Evolutionary conservation across 2,113 vertebrate genomes (phyloP).

Genomic region (Coreoperca whiteheadi): DNA sequence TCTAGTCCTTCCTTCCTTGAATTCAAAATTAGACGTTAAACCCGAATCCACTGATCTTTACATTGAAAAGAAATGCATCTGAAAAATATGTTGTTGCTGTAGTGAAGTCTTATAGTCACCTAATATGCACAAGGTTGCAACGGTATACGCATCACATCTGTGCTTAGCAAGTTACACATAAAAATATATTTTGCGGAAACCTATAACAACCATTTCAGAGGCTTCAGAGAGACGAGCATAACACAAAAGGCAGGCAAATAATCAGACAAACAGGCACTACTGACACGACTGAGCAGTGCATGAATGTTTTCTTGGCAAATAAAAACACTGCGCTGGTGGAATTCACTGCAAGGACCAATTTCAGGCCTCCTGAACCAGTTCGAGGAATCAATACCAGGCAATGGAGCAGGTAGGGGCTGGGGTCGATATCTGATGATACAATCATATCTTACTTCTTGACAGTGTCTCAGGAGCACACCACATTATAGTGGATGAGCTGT

Average conservation of each 20-base stretch:
- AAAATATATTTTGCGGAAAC: slow-evolving; percentile 11
- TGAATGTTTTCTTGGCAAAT: slow-evolving; percentile 79
- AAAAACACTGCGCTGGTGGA: slow-evolving; percentile 60
- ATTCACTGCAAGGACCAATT: slow-evolving; percentile 74
- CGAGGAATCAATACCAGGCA: slow-evolving; percentile 74
- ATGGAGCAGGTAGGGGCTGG: slow-evolving; percentile 50
- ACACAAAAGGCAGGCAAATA: slow-evolving; percentile 15
- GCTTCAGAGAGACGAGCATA: slow-evolving; percentile 1
- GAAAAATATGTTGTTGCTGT: neutral
- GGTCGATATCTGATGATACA: slow-evolving; percentile 81
- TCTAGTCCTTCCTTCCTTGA: neutral
- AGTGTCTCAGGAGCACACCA: slow-evolving; percentile 55
- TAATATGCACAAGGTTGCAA: neutral
- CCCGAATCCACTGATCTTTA: neutral
- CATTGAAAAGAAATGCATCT: neutral
- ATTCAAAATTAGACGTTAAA: neutral
- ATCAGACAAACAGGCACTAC: slow-evolving; percentile 27
- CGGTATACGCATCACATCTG: neutral
- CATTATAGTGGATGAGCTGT: slow-evolving; percentile 34
- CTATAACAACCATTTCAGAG: slow-evolving; percentile 2
- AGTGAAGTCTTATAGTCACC: neutral
- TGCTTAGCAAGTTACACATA: neutral
- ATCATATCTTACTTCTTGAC: slow-evolving; percentile 81
- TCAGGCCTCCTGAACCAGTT: slow-evolving; percentile 69
- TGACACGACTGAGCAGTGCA: slow-evolving; percentile 67